These are phyloP conservation scores for Phalloptychus januarius DNA, from an alignment of 2,797 vertebrate species.

Conservation along the genomic window DNA sequence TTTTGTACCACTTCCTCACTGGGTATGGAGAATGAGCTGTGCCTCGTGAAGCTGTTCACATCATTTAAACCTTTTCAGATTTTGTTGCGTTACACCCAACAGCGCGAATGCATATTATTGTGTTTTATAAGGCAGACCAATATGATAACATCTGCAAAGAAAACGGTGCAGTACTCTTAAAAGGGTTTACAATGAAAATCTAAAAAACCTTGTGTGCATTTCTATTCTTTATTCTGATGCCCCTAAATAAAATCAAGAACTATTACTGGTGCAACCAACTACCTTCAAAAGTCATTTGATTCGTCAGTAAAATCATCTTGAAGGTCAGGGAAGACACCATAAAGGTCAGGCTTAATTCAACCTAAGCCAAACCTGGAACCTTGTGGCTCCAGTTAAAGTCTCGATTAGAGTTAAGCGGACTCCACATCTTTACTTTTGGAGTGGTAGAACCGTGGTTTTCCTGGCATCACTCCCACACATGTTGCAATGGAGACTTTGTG, in stretches of 20 bases:
- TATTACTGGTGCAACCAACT: not conserved
- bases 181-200: not conserved
- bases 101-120: not conserved
- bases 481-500: not conserved
- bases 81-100: not conserved
- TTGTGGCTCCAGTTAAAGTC: not conserved
- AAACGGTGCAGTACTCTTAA: not conserved
- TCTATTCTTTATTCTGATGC: not conserved
- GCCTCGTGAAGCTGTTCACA: not conserved
- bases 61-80: not conserved
- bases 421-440: not conserved
- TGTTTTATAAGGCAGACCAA: not conserved
- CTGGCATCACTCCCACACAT: not conserved
- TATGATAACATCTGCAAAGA: not conserved
- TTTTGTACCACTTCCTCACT: constrained; percentile 23
- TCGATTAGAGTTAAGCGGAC: not conserved
- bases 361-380: not conserved
- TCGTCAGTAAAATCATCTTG: not conserved
- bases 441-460: not conserved
- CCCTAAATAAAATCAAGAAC: not conserved
- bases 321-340: not conserved
- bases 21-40: constrained; percentile 18
- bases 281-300: not conserved
- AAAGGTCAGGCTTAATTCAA: not conserved
- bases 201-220: not conserved